These are phyloP conservation scores for Drosophila rufa DNA, from an alignment of 1,140 invertebrate species.

Conservation along the genomic window DNA sequence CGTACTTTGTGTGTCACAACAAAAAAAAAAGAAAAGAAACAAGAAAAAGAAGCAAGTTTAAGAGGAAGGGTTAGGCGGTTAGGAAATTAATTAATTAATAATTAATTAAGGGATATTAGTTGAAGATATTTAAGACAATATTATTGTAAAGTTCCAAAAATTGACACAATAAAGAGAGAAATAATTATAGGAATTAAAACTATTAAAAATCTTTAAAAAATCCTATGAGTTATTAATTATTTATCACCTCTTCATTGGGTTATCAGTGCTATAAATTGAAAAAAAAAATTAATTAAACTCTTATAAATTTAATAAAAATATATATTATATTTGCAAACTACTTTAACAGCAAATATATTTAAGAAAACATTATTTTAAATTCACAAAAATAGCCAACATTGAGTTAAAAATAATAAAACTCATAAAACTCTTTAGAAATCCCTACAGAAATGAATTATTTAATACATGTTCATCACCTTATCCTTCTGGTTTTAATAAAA, in stretches of 20 bases:
- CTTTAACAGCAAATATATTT: too few species aligned
- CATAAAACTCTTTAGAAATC: not conserved
- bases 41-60: not conserved
- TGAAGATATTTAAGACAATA: not conserved
- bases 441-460: not conserved
- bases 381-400: too few species aligned
- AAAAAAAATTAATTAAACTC: not conserved
- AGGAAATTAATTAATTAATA: not conserved
- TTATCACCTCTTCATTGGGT: not conserved
- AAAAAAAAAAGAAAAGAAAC: not conserved
- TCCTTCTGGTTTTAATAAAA: too few species aligned
- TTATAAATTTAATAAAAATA: too few species aligned
- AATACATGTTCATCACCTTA: not conserved
- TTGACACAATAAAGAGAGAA: too few species aligned
- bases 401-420: too few species aligned
- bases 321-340: not conserved
- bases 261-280: not conserved
- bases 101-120: not conserved
- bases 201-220: too few species aligned
- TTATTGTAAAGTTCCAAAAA: not conserved
- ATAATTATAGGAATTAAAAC: not conserved
- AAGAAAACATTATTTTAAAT: too few species aligned
- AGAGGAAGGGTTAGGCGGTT: not conserved
- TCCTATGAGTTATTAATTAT: not conserved
- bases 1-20: constrained; percentile 40